Base-by-base conservation (phyloP, 2,888 invertebrate genomes). In the Drosophila cognata region DNA sequence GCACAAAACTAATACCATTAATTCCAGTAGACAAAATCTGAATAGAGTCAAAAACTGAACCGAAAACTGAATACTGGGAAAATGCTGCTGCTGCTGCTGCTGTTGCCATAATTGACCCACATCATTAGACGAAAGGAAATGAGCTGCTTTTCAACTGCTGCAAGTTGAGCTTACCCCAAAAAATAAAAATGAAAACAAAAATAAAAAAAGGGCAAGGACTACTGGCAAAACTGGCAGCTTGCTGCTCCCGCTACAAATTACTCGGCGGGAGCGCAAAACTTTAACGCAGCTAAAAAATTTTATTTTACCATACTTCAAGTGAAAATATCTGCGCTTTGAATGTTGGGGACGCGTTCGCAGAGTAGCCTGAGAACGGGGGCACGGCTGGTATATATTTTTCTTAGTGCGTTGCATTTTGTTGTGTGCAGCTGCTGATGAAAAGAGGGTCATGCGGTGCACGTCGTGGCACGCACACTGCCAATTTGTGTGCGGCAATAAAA, bases 1-100 rank as follows among this genome's bases (percentile, higher is more conserved):
- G 84, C 89, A 84, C 82, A 88, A 86, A 86, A 89, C 90, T 86
- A 86, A 86, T 88, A 86, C 85, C 88, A 86, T 86, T 89, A 89
- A 86, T 89, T 86, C 90, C 85, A 89, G 86, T 89, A 86, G 90
- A 89, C 88, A 88, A 81, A 88, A 89, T 86, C 90, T 75, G 83
- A 88, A 85, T 89, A 65, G 75, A 57, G 69, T 71, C 75, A 60
- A 80, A 74, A 74, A 66, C 57, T 67, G 64, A 77, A 77, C 62
- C 65, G 50, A 77, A 48, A 60, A 62, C 53, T 62, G 65, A 57
- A 56, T 43, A 60, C 63, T 63, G 74, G 60, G 60, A 51, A 58
- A 67, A 35, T 55, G 36, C 51, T 48, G 43, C 66, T 70, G 71
- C 64, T 61, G 64, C 56, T 76, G 63, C 77, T 67, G 58, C 57